Conservation (phyloP, 2,888 invertebrate species). For the Synergus laeviventris region DNA sequence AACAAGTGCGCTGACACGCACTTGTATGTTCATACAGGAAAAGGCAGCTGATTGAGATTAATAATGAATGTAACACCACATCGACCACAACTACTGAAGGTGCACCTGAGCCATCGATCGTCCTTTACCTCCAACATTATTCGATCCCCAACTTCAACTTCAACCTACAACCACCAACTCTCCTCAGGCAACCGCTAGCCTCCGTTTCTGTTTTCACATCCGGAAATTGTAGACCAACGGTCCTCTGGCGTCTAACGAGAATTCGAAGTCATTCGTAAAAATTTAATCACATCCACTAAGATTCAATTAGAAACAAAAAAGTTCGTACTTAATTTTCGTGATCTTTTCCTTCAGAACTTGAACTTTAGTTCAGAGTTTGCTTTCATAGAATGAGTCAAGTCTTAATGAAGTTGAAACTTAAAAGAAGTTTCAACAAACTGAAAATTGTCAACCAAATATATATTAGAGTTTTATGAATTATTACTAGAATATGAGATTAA, state of each 20-base stretch:
- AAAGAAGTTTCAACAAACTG: background rate
- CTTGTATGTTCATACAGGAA: background rate
- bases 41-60: background rate
- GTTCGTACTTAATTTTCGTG: background rate
- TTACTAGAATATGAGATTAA: too few relatives aligned
- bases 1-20: too few relatives aligned
- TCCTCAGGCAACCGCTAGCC: slow-evolving; percentile 45
- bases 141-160: slow-evolving; percentile 60
- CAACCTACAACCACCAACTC: slow-evolving; percentile 56
- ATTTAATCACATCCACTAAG: background rate
- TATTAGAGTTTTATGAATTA: background rate
- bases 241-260: background rate
- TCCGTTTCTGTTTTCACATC: background rate
- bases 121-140: slow-evolving; percentile 48
- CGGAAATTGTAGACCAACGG: background rate
- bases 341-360: background rate
- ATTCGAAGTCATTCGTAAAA: background rate
- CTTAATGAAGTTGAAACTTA: background rate
- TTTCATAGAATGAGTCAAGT: background rate
- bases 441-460: background rate
- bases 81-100: slow-evolving; percentile 4
- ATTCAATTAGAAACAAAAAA: background rate
- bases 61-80: slow-evolving; percentile 19
- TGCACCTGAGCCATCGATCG: slow-evolving; percentile 65
- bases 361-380: background rate